Evolutionary conservation across 2,797 vertebrate genomes (phyloP).

Genomic region (Parambassis ranga): DNA sequence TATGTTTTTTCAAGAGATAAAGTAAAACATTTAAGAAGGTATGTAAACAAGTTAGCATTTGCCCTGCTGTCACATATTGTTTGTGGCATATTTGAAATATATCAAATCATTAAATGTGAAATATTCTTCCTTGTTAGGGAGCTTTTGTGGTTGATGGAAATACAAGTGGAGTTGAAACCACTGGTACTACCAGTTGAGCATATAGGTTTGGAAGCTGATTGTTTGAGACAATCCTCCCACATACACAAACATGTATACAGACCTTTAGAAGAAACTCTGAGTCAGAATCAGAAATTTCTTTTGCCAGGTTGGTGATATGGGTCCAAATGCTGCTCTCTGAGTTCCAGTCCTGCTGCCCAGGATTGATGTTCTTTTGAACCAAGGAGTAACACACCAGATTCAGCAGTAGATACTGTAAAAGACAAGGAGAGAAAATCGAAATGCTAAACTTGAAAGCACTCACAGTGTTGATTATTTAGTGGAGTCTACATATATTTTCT

Average conservation of each 20-base stretch:
- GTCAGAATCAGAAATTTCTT: constrained; percentile 77
- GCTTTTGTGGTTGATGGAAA: no score
- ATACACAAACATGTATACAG: background rate
- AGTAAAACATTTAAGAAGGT: no score
- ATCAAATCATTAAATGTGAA: no score
- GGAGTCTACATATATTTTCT: background rate
- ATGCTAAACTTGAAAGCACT: background rate
- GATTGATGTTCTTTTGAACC: constrained; percentile 66
- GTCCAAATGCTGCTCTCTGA: constrained; percentile 47
- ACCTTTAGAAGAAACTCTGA: constrained; percentile 92
- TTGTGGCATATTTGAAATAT: background rate
- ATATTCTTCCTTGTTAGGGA: no score
- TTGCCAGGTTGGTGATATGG: constrained; percentile 68
- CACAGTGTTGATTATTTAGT: background rate
- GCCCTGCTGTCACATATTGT: background rate
- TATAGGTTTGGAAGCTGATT: no score
- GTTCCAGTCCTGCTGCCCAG: constrained; percentile 66
- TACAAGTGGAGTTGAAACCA: background rate
- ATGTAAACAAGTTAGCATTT: no score
- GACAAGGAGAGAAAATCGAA: background rate
- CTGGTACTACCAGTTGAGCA: no score
- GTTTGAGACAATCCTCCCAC: no score
- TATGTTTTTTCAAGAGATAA: no score
- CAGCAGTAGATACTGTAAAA: constrained; percentile 78
- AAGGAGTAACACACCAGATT: constrained; percentile 83